Base-by-base conservation (phyloP, 2,888 invertebrate genomes). In the Ligdia adustata region DNA sequence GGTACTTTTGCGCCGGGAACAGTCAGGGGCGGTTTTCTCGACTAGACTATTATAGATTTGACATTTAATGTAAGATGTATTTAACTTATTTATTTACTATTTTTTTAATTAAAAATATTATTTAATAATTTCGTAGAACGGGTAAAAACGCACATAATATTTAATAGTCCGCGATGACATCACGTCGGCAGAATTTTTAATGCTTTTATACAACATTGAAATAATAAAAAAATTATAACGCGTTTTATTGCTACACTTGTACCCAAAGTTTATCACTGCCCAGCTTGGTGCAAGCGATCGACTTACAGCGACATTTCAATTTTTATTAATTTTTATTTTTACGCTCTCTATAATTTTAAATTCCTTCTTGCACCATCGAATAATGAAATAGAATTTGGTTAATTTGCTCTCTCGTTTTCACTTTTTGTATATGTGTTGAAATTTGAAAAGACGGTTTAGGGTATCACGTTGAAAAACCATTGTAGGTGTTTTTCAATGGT, bases 161-260 rank as follows among this genome's bases (percentile, higher is more conserved):
- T 37, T 37, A 27, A 27, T 37, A n/a, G 27, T 11, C 7, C 13
- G 9, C 15, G 16, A 37, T 37, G 37, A 37, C 37, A 27, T 37
- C 27, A 37, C 27, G 7, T 11, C 4, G 26, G 12, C 35, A 15
- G 26, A 16, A 9, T 27, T 26, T 37, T 37, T 37, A 27, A 37
- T 27, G 27, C n/a, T 27, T 37, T 27, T 37, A 66, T 28, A 40
- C 22, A 31, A 69, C 75, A 75, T 74, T 76, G 65, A 75, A 79
- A 79, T 78, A 75, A 79, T 82, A 83, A 82, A 81, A 82, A 79
- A 79, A 79, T 68, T 75, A 79, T 79, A 49, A 73, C 69, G 57
- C 69, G 67, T 75, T 81, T 83, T 84, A 83, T 74, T 70, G 72
- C 72, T 72, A 65, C 69, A 79, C 78, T 82, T 82, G 75, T 79